Evolutionary conservation across 2,888 invertebrate genomes (phyloP), one percentile per base, ranked within the genome.

Genomic region (Nipponacmea schrenckii): DNA sequence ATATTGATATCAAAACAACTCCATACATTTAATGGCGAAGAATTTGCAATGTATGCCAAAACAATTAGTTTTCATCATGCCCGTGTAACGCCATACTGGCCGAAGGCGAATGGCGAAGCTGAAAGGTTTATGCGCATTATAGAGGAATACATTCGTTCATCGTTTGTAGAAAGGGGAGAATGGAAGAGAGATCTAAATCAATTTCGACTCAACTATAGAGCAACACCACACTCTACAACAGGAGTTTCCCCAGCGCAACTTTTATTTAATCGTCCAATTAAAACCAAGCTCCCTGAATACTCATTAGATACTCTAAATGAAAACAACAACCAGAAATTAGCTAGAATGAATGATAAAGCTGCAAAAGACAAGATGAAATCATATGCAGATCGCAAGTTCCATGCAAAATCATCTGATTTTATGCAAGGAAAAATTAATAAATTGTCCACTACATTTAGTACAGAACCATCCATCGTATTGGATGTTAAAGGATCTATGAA

Each of bases 1-100:
- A n/a, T n/a, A n/a, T n/a, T n/a, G n/a, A n/a, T n/a, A n/a, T n/a
- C n/a, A n/a, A n/a, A n/a, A n/a, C n/a, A n/a, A n/a, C n/a, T n/a
- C n/a, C n/a, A n/a, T n/a, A n/a, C 77, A 45, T 77, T 75, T 62
- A n/a, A 72, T 7, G 48, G 69, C 8, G 17, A 39, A 20, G 68
- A 74, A 12, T 77, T 80, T 63, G 17, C 17, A 46, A 20, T 10
- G 24, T 56, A 56, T 24, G 56, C 56, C 17, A 12, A 20, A 24
- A 56, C 24, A 10, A n/a, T 20, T 20, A 17, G 56, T 20, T 56
- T 56, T 24, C 8, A 56, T 20, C 56, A 20, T 56, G 20, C 20
- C 2, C n/a, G 24, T 20, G 12, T 56, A 7, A 56, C 56, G 0
- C 56, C 56, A 5, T 48, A 17, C n/a, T 48, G 17, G 48, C 48